Evolutionary conservation across 2,888 invertebrate species (phyloP).

Genomic region (Heliconius erato): DNA sequence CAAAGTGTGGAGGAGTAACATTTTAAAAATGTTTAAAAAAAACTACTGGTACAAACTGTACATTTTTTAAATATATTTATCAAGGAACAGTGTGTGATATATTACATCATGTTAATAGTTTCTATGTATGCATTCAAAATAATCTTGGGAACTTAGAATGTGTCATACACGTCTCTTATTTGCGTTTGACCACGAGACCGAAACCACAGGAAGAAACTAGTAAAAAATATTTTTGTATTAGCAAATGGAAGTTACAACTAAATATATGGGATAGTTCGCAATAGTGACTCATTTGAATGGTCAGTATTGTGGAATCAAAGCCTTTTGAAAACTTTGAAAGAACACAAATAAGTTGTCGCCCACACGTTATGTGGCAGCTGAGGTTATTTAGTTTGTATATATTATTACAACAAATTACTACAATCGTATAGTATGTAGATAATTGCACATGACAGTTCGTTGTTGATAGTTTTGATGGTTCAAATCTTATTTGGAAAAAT

Average conservation of each 20-base stretch:
- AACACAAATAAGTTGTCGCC: constrained; percentile 63
- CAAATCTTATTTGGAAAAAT: background rate
- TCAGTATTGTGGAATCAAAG: constrained; percentile 73
- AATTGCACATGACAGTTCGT: no score
- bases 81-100: no score
- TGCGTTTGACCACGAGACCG: background rate
- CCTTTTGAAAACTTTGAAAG: constrained; percentile 70
- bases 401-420: constrained; percentile 11
- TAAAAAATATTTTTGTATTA: background rate
- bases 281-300: constrained; percentile 26
- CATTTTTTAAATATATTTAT: no score
- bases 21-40: no score
- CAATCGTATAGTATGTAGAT: background rate
- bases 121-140: no score
- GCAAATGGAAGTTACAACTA: background rate
- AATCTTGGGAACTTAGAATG: no score
- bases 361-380: constrained; percentile 37
- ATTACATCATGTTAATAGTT: no score
- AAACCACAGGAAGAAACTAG: background rate
- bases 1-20: no score
- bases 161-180: no score
- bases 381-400: background rate
- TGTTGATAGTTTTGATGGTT: background rate
- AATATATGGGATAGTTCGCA: constrained; percentile 21
- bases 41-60: no score